Percentiles rank a stretch among this genome's conserved stretches.
Evolutionary conservation across 2,888 invertebrate genomes (phyloP).

Genomic region (Scrobipalpa costella): DNA sequence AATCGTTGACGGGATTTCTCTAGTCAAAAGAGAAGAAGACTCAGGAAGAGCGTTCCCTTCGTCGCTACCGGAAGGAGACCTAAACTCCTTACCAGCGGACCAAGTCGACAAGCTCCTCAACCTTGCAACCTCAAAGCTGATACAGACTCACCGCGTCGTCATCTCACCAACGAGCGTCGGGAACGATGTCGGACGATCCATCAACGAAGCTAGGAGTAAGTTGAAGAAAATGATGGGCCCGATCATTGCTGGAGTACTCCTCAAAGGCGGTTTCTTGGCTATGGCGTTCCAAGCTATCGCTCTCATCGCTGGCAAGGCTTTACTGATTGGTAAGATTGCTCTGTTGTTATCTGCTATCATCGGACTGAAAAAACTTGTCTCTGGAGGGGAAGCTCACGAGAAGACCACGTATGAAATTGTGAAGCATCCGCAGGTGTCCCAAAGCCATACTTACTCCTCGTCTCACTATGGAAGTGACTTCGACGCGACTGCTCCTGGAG

Average conservation of each 20-base stretch:
- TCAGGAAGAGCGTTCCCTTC: slow-evolving; percentile 73
- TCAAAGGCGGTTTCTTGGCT: slow-evolving; percentile 87
- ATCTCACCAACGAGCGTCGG: slow-evolving; percentile 71
- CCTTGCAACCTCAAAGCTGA: slow-evolving; percentile 79
- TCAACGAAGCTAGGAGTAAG: slow-evolving; percentile 81
- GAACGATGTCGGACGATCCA: slow-evolving; percentile 69
- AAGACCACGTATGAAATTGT: slow-evolving; percentile 93
- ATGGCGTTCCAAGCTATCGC: slow-evolving; percentile 89
- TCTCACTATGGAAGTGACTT: slow-evolving; percentile 84
- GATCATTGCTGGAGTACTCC: slow-evolving; percentile 84
- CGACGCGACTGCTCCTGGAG: slow-evolving; percentile 80
- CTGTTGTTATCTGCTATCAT: slow-evolving; percentile 89
- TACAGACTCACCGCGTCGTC: slow-evolving; percentile 82
- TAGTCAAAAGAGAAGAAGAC: slow-evolving; percentile 74
- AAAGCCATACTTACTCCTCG: slow-evolving; percentile 88
- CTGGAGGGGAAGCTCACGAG: slow-evolving; percentile 84
- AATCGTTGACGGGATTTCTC: slow-evolving; percentile 82
- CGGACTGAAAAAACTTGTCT: slow-evolving; percentile 89
- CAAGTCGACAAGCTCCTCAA: slow-evolving; percentile 82
- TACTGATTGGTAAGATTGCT: slow-evolving; percentile 92
- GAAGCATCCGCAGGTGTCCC: slow-evolving; percentile 91
- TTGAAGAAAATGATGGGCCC: slow-evolving; percentile 85
- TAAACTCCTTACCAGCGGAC: slow-evolving; percentile 81
- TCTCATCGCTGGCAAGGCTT: slow-evolving; percentile 89
- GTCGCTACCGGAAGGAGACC: slow-evolving; percentile 78